A percentile compares a stretch with the other conserved stretches of the same genome.
phyloP scores from a whole-genome alignment of 2,113 vertebrate species.

The Strigops habroptila region DNA sequence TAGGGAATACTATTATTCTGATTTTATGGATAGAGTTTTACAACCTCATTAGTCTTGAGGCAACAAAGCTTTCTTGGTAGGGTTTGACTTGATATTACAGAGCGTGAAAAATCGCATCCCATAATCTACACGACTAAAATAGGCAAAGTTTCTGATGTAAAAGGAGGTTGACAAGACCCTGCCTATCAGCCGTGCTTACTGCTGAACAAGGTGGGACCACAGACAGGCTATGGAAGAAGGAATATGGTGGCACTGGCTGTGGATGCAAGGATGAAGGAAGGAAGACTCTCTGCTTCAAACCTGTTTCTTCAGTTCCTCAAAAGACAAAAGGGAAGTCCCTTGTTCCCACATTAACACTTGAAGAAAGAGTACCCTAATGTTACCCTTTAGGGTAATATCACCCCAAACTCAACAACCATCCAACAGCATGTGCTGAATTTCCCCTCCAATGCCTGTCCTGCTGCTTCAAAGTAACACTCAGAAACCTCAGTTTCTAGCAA shows the following conservation, averaged over 20 bases:
- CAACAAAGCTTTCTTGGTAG: slow-evolving; percentile 56
- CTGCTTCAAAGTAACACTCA: neutral
- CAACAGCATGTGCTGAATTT: neutral
- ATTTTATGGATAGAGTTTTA: slow-evolving; percentile 66
- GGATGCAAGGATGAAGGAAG: neutral
- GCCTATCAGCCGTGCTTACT: neutral
- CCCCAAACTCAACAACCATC: neutral
- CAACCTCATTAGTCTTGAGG: slow-evolving; percentile 67
- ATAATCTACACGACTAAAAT: slow-evolving; percentile 8
- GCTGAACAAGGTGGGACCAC: neutral
- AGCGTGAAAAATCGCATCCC: slow-evolving; percentile 58
- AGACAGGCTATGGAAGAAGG: neutral
- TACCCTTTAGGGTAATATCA: neutral
- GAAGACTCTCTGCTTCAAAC: neutral
- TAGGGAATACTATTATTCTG: slow-evolving; percentile 38
- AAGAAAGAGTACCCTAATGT: neutral
- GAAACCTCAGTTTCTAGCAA: neutral
- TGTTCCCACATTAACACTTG: neutral
- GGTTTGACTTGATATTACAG: slow-evolving; percentile 47
- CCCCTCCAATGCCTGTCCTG: neutral
- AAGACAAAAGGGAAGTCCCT: neutral
- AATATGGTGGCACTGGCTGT: accelerated
- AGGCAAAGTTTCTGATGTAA: slow-evolving; percentile 20
- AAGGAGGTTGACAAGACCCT: neutral
- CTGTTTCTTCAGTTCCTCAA: neutral